phyloP scores from a whole-genome alignment of 2,113 vertebrate species.

The Pyrgilauda ruficollis region DNA sequence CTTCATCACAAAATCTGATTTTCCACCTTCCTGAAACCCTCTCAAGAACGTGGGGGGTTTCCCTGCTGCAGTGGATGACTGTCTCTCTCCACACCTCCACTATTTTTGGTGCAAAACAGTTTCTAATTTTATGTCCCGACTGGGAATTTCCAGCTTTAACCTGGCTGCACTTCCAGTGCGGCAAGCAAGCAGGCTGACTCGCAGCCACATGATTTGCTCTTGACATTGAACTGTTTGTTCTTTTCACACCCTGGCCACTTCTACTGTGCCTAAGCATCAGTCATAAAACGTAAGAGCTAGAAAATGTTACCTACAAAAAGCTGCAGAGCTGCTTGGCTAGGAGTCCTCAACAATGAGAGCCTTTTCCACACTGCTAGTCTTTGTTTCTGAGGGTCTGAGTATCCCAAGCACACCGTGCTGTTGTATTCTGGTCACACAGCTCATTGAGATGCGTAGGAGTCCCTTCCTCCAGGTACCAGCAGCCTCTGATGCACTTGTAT shows the following conservation, averaged over 20 bases:
- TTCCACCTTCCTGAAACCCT: not conserved
- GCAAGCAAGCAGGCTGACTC: constrained; percentile 10
- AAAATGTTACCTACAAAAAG: not conserved
- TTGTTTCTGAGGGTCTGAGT: not conserved
- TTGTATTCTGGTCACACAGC: not conserved
- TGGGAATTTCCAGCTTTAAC: constrained; percentile 40
- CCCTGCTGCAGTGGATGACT: not conserved
- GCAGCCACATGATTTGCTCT: constrained; percentile 43
- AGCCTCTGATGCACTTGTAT: not conserved
- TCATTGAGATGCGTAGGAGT: fast-evolving
- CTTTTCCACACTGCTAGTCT: not conserved
- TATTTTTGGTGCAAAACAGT: not conserved
- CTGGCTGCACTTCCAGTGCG: not conserved
- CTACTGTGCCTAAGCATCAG: not conserved
- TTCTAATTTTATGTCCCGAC: not conserved
- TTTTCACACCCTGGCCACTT: constrained; percentile 20
- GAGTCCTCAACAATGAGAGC: not conserved
- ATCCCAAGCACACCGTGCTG: not conserved
- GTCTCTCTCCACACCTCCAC: fast-evolving
- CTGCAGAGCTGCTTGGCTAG: not conserved
- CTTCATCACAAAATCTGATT: not conserved
- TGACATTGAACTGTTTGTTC: constrained; percentile 64
- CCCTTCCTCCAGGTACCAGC: not conserved
- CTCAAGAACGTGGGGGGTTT: not conserved
- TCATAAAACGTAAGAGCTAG: not conserved